Conservation (phyloP, 1,140 invertebrate species). For the Globodera rostochiensis region DNA sequence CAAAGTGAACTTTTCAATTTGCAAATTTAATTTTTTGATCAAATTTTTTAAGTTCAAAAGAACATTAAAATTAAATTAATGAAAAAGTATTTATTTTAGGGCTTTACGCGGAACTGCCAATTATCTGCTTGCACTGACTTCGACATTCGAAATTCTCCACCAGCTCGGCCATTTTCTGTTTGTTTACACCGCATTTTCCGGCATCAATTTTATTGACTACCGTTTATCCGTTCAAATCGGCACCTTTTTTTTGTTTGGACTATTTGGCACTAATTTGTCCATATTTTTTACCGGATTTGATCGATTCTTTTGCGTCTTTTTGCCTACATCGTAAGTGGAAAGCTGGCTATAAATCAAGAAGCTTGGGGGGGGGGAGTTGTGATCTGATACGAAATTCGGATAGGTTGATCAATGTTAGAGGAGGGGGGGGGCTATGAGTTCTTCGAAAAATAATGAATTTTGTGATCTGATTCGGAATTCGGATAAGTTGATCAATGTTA, state of each 20-base stretch:
- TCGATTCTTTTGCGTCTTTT: conserved; percentile 5
- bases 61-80: neutral
- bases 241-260: neutral
- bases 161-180: conserved; percentile 8
- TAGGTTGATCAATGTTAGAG: too few species aligned
- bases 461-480: too few species aligned
- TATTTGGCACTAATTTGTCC: neutral
- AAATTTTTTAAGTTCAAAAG: neutral
- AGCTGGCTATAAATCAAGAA: too few species aligned
- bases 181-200: neutral
- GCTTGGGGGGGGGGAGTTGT: too few species aligned
- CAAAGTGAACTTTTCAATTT: conserved; percentile 1
- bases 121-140: conserved; percentile 13
- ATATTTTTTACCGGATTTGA: conserved; percentile 9
- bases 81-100: neutral
- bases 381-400: too few species aligned
- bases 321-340: neutral
- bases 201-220: conserved; percentile 20
- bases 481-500: too few species aligned
- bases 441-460: too few species aligned
- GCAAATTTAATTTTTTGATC: too few species aligned
- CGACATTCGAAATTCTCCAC: conserved; percentile 6
- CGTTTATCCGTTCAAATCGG: neutral
- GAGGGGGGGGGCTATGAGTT: too few species aligned
- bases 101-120: conserved; percentile 7